A percentile compares a stretch with the other conserved stretches of the same genome.
Conservation (phyloP, 2,113 vertebrate genomes). For the Paramisgurnus dabryanus region DNA sequence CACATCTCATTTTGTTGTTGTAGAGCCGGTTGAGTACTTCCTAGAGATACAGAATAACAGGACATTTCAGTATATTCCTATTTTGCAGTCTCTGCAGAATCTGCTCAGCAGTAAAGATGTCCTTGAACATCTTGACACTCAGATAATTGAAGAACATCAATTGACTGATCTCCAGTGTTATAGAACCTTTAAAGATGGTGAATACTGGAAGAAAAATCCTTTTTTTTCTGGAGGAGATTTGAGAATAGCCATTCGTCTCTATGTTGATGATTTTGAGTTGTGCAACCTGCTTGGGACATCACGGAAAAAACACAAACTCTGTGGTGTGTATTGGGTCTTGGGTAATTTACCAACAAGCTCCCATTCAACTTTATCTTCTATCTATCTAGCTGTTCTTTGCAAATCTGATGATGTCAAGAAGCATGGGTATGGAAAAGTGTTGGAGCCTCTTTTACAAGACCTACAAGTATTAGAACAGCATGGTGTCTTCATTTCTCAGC, state of each 20-base stretch:
- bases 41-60: slow-evolving; percentile 29
- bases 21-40: slow-evolving; percentile 41
- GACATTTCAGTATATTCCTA: slow-evolving; percentile 31
- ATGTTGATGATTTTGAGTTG: slow-evolving; percentile 42
- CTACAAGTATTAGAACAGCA: slow-evolving; percentile 37
- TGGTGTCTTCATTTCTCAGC: slow-evolving; percentile 23
- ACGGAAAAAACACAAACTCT: slow-evolving; percentile 33
- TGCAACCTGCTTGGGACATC: slow-evolving; percentile 42
- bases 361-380: slow-evolving; percentile 35
- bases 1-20: slow-evolving; percentile 44
- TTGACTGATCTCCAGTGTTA: slow-evolving; percentile 3
- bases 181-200: slow-evolving; percentile 35
- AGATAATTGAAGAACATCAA: background rate
- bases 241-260: slow-evolving; percentile 43
- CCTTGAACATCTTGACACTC: slow-evolving; percentile 37
- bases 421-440: slow-evolving; percentile 42
- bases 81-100: slow-evolving; percentile 36
- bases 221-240: slow-evolving; percentile 46
- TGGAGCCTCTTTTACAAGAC: slow-evolving; percentile 41
- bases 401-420: slow-evolving; percentile 36
- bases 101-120: slow-evolving; percentile 25
- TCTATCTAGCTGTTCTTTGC: slow-evolving; percentile 39
- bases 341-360: slow-evolving; percentile 41
- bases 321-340: slow-evolving; percentile 44
- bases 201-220: slow-evolving; percentile 16